Evolutionary conservation across 2,113 vertebrate species (phyloP).

Genomic region (Micromys minutus): DNA sequence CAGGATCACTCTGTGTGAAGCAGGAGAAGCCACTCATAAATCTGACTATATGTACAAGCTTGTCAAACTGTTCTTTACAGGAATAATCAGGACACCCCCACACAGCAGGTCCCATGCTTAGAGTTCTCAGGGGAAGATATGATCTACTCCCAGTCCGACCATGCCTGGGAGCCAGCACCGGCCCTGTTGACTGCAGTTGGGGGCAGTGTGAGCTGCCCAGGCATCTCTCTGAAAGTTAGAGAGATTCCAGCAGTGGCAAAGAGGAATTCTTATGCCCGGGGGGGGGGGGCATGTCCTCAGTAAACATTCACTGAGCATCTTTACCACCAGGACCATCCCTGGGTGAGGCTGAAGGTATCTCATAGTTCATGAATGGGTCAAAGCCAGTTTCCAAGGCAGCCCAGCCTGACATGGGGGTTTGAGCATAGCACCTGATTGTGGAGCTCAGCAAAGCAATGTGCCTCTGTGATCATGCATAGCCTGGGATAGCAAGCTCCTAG

Average conservation of each 20-base stretch:
- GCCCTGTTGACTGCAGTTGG: fast-evolving
- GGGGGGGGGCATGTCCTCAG: not conserved
- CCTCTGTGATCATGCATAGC: not conserved
- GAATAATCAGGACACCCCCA: not conserved
- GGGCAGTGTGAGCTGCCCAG: not conserved
- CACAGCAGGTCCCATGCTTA: not conserved
- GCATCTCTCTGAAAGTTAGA: not conserved
- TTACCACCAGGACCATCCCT: not conserved
- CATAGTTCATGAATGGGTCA: not conserved
- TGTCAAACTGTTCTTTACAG: not conserved
- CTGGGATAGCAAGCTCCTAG: not conserved
- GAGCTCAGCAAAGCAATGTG: not conserved
- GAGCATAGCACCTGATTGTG: not conserved
- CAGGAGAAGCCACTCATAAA: not conserved
- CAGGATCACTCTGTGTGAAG: not conserved
- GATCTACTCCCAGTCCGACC: too few relatives aligned
- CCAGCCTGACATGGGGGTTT: not conserved
- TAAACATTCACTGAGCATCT: not conserved
- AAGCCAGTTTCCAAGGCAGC: not conserved
- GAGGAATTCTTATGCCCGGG: not conserved
- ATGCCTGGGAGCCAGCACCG: too few relatives aligned
- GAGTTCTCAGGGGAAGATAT: not conserved
- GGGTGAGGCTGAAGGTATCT: not conserved
- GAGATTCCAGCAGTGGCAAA: not conserved
- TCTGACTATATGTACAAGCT: fast-evolving